Percentiles rank a stretch among this genome's conserved stretches.
Evolutionary conservation across 2,888 invertebrate species (phyloP).

Genomic region (Sinohyriopsis cumingii): DNA sequence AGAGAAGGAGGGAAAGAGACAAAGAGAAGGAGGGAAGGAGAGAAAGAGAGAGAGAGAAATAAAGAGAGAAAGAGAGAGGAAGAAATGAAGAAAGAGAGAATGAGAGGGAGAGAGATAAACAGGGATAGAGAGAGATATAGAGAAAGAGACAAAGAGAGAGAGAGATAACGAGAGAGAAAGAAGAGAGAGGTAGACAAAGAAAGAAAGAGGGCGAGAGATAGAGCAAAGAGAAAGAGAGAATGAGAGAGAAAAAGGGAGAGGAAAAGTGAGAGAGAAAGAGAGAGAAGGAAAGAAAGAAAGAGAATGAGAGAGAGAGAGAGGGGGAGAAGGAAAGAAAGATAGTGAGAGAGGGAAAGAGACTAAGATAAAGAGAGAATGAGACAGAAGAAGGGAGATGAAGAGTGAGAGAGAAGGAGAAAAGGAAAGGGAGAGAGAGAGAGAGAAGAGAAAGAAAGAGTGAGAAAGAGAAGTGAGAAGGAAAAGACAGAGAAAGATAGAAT

Average conservation of each 20-base stretch:
- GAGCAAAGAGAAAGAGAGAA: constrained; percentile 7
- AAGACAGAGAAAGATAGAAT: no score
- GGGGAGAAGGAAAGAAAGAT: neutral
- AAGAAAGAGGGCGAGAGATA: no score
- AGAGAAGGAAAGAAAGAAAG: constrained; percentile 1
- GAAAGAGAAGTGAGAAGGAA: neutral
- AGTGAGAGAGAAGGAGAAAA: neutral
- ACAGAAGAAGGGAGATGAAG: neutral
- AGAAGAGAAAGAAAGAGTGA: neutral
- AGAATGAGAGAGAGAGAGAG: constrained; percentile 6
- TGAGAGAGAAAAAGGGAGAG: constrained; percentile 1
- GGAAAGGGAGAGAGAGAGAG: neutral
- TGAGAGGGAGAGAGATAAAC: no score
- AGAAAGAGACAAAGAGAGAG: no score
- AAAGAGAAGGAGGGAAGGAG: neutral
- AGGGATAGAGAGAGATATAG: no score
- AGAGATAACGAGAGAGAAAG: no score
- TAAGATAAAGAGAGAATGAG: constrained; percentile 2
- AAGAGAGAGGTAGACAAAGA: no score
- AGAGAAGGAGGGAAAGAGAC: neutral
- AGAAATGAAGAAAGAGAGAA: constrained; percentile 3
- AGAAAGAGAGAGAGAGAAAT: constrained; percentile 9
- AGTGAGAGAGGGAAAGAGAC: no score
- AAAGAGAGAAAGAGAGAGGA: constrained; percentile 5
- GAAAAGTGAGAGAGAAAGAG: constrained; percentile 1